Conservation (phyloP, 2,888 invertebrate species). For the Camptogramma bilineatum region DNA sequence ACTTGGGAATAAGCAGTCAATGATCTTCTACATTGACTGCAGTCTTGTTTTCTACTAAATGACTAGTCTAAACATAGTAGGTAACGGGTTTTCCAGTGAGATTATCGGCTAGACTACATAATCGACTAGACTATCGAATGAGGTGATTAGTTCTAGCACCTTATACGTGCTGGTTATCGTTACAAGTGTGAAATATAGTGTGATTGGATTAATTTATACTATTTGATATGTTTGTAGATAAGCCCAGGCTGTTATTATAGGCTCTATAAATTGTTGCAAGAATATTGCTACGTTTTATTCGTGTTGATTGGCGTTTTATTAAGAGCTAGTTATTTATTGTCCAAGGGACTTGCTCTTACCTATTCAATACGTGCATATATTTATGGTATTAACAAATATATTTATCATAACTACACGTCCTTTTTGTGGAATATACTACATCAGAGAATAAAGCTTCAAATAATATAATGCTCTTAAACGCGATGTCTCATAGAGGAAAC, state of each 20-base stretch:
- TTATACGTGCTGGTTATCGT: conserved; percentile 36
- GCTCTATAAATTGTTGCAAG: conserved; percentile 18
- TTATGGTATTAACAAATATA: too few relatives aligned
- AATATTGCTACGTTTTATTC: conserved; percentile 24
- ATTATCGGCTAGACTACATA: conserved; percentile 28
- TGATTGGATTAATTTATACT: conserved; percentile 44
- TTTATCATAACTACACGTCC: too few relatives aligned
- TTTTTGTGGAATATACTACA: too few relatives aligned
- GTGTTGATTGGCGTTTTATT: conserved; percentile 15
- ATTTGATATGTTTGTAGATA: conserved; percentile 36
- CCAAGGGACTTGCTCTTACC: neutral
- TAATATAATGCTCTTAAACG: too few relatives aligned
- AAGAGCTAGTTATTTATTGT: neutral
- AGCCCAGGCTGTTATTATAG: conserved; percentile 11
- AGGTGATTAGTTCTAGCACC: conserved; percentile 42
- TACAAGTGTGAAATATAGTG: conserved; percentile 44
- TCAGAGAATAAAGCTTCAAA: too few relatives aligned
- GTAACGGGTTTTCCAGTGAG: conserved; percentile 29
- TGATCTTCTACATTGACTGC: conserved; percentile 13
- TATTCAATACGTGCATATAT: too few relatives aligned
- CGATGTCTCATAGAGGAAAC: too few relatives aligned
- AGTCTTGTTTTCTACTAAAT: conserved; percentile 35
- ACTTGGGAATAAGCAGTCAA: neutral
- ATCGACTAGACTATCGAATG: conserved; percentile 35
- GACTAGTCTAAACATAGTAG: conserved; percentile 32